phyloP scores from a whole-genome alignment of 2,888 invertebrate species.

The Ormyrus labotus region DNA sequence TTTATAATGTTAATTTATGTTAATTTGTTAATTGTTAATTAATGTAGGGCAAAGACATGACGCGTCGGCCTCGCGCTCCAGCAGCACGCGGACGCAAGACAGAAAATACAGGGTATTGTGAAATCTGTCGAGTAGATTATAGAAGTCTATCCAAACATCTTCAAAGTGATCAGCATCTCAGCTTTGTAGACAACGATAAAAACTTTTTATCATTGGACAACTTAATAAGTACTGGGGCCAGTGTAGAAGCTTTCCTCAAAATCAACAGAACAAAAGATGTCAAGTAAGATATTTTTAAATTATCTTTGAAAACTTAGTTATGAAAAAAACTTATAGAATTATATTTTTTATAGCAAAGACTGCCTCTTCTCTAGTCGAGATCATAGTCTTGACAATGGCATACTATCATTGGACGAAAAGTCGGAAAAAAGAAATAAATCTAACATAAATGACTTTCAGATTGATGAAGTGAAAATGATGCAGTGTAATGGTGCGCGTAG shows the following conservation, averaged over 20 bases:
- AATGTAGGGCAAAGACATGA: conserved; percentile 74
- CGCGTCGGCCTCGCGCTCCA: conserved; percentile 74
- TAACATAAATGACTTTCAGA: conserved; percentile 63
- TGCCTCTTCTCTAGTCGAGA: conserved; percentile 70
- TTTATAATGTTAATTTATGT: no score
- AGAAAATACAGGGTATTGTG: conserved; percentile 83
- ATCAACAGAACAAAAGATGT: conserved; percentile 76
- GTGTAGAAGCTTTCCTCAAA: conserved; percentile 83
- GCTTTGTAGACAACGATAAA: conserved; percentile 84
- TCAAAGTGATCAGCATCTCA: conserved; percentile 84
- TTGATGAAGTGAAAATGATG: conserved; percentile 71
- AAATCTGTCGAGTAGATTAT: conserved; percentile 88
- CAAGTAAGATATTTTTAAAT: conserved; percentile 62
- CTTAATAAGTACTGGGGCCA: conserved; percentile 82
- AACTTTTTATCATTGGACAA: conserved; percentile 87
- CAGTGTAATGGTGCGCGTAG: conserved; percentile 73
- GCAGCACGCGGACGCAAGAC: conserved; percentile 72
- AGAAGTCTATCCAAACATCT: conserved; percentile 83
- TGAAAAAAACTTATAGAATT: conserved; percentile 11
- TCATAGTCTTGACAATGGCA: conserved; percentile 65
- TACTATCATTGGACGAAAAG: conserved; percentile 65
- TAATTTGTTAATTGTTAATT: no score
- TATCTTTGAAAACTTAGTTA: neutral
- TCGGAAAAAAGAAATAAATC: conserved; percentile 62
- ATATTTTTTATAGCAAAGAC: conserved; percentile 65